Evolutionary conservation across 2,888 invertebrate species (phyloP), one percentile per base, ranked within the genome.

Genomic region (Thera obeliscata): DNA sequence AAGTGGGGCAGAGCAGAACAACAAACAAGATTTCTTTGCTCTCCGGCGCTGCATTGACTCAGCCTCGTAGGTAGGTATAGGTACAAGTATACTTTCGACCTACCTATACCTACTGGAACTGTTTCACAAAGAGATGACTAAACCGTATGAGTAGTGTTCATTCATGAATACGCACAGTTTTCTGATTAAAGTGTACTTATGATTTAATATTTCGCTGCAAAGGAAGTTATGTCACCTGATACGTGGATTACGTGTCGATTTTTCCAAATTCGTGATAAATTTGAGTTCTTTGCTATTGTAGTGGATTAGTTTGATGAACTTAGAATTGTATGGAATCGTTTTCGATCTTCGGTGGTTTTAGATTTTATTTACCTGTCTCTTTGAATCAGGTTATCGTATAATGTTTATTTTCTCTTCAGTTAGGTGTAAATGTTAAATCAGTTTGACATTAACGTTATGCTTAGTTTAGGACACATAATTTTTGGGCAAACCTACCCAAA

Each of bases 61-160:
- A 87, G 73, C 73, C 74, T 74, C 74, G 75, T 78, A 74, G 81
- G 75, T 75, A 81, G 22, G 22, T 22, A 22, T 22, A 22, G 22
- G 77, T 81, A 81, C 75, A 76, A 81, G 78, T 81, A 70, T 56
- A 36, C 65, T 62, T 87, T 87, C 86, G 78, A 71, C 77, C 84
- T 84, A 85, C 65, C 33, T 84, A 85, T 66, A 11, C 52, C 33
- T 56, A 73, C 61, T 64, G 74, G 74, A 81, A 80, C 82, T 71
- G 81, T 86, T 87, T 84, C 82, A 76, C 72, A 76, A 79, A 78
- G 79, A 80, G 77, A 84, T 89, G 88, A 91, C 85, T 88, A 89
- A 88, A 83, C 79, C 56, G 72, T 66, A 83, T 84, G 87, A 87
- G 78, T 87, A 71, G 82, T 80, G 61, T 87, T 82, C 89, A 91